Evolutionary conservation across 1,140 invertebrate genomes (phyloP).

Genomic region (Oryctes rhinoceros): DNA sequence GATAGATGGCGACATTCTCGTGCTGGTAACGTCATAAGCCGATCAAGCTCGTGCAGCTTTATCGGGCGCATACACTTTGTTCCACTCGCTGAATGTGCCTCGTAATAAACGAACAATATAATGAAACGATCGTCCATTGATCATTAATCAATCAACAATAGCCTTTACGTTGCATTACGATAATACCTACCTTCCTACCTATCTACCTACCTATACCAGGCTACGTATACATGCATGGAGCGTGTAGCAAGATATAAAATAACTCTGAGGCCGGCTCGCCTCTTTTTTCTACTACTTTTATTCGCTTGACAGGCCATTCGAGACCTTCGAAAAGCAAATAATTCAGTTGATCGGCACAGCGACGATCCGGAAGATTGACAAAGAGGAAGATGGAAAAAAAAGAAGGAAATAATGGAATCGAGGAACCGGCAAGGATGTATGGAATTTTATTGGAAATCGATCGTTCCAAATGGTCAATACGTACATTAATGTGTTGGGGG

Average conservation of each 20-base stretch:
- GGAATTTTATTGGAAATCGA: not conserved
- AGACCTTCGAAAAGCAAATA: constrained; percentile 33
- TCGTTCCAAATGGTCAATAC: not conserved
- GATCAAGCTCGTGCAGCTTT: not conserved
- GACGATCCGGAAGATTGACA: not conserved
- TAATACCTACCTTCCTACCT: constrained; percentile 30
- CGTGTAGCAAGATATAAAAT: not conserved
- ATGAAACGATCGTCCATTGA: constrained; percentile 39
- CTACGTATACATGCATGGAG: not conserved
- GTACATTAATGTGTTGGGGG: too few relatives aligned
- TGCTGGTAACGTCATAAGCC: not conserved
- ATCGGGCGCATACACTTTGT: constrained; percentile 14
- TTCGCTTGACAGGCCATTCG: constrained; percentile 17
- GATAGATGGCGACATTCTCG: not conserved
- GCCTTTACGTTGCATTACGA: constrained; percentile 37
- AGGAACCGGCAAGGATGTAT: not conserved
- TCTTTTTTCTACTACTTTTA: constrained; percentile 9
- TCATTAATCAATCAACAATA: constrained; percentile 41
- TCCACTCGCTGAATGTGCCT: constrained; percentile 37
- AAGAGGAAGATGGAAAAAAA: not conserved
- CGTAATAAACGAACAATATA: constrained; percentile 40
- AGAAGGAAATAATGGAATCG: not conserved
- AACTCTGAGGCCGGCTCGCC: constrained; percentile 7
- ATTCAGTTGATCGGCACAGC: constrained; percentile 13
- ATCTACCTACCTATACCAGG: too few relatives aligned